phyloP scores from a whole-genome alignment of 2,797 vertebrate species.

The Danio aesculapii region DNA sequence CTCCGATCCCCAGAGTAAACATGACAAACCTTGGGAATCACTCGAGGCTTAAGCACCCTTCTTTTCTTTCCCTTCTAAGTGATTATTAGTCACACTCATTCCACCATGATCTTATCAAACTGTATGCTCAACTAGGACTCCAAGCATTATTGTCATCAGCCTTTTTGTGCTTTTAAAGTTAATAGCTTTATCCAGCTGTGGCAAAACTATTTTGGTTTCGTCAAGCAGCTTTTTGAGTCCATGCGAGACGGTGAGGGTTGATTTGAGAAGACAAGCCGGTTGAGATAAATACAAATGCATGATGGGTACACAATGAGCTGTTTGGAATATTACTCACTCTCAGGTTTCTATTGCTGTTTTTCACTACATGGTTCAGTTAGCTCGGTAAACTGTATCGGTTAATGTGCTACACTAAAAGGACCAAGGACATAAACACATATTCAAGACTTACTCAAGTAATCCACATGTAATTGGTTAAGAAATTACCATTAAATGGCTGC shows the following conservation, averaged over 20 bases:
- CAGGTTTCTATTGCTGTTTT: conserved; percentile 11
- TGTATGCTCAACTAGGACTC: conserved; percentile 51
- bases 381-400: background rate
- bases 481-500: background rate
- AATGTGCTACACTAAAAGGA: background rate
- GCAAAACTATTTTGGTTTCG: conserved; percentile 50
- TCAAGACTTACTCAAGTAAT: background rate
- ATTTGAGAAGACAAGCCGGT: conserved; percentile 18
- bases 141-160: conserved; percentile 57
- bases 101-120: conserved; percentile 67
- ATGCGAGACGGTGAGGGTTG: conserved; percentile 2
- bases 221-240: conserved; percentile 18
- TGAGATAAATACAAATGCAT: conserved; percentile 27
- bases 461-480: background rate
- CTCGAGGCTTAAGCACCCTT: conserved; percentile 50
- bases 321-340: background rate
- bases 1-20: conserved; percentile 59
- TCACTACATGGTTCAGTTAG: background rate
- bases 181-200: conserved; percentile 64
- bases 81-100: conserved; percentile 64
- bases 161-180: conserved; percentile 65
- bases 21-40: conserved; percentile 59
- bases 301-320: conserved; percentile 34
- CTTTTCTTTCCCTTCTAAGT: conserved; percentile 55
- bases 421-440: background rate